Evolutionary conservation across 2,113 vertebrate species (phyloP).

Genomic region (Myanophis thanlyinensis): DNA sequence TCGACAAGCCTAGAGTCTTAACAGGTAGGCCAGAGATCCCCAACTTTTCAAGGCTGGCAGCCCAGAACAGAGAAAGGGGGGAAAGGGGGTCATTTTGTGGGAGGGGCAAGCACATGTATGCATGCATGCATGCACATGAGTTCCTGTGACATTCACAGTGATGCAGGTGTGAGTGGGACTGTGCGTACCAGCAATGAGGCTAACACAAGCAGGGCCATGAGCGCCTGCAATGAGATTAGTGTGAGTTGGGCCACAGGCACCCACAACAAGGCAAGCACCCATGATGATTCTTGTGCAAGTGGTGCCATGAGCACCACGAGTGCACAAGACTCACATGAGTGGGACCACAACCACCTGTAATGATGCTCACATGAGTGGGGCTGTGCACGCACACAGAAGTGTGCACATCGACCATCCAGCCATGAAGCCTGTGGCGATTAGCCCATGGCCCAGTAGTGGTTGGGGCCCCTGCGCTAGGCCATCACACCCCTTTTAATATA

Average conservation of each 20-base stretch:
- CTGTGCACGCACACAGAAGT: no score
- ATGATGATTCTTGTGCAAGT: not conserved
- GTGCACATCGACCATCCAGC: no score
- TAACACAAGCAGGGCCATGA: no score
- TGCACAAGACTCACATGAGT: no score
- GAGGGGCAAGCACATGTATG: not conserved
- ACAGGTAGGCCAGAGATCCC: not conserved
- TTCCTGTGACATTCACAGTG: no score
- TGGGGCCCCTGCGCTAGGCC: no score
- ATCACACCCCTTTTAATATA: not conserved
- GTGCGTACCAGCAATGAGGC: no score
- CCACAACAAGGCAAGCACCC: rapidly evolving
- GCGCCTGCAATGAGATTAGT: rapidly evolving
- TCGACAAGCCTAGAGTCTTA: not conserved
- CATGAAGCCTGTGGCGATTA: not conserved
- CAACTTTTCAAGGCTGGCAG: not conserved
- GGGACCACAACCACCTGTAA: no score
- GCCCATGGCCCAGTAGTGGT: not conserved
- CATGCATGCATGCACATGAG: no score
- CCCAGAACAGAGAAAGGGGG: rapidly evolving
- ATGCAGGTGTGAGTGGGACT: no score
- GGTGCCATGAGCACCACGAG: no score
- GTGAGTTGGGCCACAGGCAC: rapidly evolving
- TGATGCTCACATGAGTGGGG: no score
- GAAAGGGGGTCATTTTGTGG: not conserved